Base-by-base conservation (phyloP, 1,140 invertebrate species). In the Hyles vespertilio region DNA sequence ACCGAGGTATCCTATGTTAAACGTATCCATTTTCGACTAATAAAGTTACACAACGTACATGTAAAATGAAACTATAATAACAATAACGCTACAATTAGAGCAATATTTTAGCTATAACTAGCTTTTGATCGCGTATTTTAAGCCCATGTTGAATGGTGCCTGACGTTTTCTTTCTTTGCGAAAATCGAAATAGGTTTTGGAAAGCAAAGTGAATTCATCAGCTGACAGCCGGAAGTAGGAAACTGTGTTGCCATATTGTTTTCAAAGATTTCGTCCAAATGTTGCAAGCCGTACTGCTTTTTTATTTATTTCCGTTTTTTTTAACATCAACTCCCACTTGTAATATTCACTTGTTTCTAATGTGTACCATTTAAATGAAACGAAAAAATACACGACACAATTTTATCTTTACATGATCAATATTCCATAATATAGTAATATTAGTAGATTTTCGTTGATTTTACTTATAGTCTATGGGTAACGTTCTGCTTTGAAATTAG, bases 101-200 rank as follows among this genome's bases (percentile, higher is more conserved):
- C 84, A 86, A 86, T 88, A 86, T 86, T 88, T 85, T 76, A 88
- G 87, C 87, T 89, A 86, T 73, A 87, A 88, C 87, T 89, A 89
- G 87, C 87, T 89, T 79, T 89, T 86, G 77, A 87, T 87, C 73
- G 85, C 83, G 83, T 86, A 89, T 88, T 88, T 85, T 78, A 81
- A 89, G 86, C 82, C 87, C 87, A 89, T 89, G 81, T 87, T 89
- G 86, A 79, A 89, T 88, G 87, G 86, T 87, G 86, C 88, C 85
- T 86, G 86, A 89, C 85, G 85, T 89, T 89, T 88, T 87, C 81
- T 83, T 81, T 77, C 76, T 72, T 76, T 78, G 77, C 78, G 84
- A 88, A 88, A 89, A 89, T 89, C 88, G 86, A 89, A 89, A 89
- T 86, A 81, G 70, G 69, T 81, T 81, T 86, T 81, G 79, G 81